A percentile compares a stretch with the other conserved stretches of the same genome.
phyloP scores from a whole-genome alignment of 2,113 vertebrate genomes.

The Ciconia maguari region DNA sequence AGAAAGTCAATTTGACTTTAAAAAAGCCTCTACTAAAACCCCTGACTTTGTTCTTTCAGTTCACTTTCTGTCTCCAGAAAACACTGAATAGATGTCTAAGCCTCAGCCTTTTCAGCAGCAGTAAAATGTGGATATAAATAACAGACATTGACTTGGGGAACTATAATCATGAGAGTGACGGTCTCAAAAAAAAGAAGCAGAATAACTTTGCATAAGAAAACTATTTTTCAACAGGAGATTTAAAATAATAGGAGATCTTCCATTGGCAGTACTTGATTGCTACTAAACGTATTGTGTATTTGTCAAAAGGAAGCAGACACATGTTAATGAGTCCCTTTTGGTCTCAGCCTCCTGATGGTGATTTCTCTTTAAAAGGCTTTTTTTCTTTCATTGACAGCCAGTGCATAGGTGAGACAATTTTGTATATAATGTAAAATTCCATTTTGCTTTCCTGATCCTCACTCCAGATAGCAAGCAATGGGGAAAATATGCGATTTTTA shows the following conservation, averaged over 20 bases:
- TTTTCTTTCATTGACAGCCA: neutral
- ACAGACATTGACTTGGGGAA: constrained; percentile 38
- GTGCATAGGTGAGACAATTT: neutral
- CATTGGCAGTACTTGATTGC: neutral
- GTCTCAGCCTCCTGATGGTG: neutral
- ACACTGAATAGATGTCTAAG: neutral
- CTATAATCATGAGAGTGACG: constrained; percentile 17
- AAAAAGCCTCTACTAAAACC: neutral
- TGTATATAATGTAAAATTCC: neutral
- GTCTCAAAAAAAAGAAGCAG: neutral
- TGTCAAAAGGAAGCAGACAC: neutral
- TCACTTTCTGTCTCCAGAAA: neutral
- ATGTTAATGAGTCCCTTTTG: neutral
- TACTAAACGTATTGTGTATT: neutral
- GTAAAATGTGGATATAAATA: constrained; percentile 41
- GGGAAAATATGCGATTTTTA: neutral
- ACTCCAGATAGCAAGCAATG: neutral
- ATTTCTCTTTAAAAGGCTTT: neutral
- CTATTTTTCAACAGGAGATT: neutral
- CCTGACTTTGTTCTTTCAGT: neutral
- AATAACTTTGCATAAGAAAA: constrained; percentile 45
- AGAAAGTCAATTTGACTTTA: neutral
- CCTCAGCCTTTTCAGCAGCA: constrained; percentile 7
- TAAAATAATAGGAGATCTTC: constrained; percentile 19
- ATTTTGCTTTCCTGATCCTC: neutral